These are phyloP conservation scores for Aproaerema taeniolella DNA, from an alignment of 2,888 invertebrate genomes.

Conservation along the genomic window DNA sequence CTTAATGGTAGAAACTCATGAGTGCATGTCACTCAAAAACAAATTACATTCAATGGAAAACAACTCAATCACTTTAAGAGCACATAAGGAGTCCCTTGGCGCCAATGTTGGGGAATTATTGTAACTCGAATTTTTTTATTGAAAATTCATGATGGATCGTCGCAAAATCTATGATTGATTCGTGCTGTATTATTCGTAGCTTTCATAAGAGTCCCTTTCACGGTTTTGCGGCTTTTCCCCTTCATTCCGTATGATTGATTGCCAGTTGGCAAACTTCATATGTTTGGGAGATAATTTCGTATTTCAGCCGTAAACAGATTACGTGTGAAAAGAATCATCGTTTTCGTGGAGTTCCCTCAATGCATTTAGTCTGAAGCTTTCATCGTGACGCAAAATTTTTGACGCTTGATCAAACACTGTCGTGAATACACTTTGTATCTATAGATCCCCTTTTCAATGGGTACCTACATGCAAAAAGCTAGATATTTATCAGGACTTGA, in stretches of 20 bases:
- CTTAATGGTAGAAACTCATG: no score
- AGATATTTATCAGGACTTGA: slow-evolving; percentile 1
- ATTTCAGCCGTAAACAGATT: slow-evolving; percentile 75
- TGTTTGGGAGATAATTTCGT: slow-evolving; percentile 75
- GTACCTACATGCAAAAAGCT: not conserved
- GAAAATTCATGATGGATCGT: slow-evolving; percentile 73
- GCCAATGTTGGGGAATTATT: slow-evolving; percentile 32
- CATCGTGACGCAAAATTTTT: slow-evolving; percentile 56
- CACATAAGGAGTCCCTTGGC: slow-evolving; percentile 25
- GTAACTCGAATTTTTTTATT: slow-evolving; percentile 51
- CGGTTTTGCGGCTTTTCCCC: slow-evolving; percentile 64
- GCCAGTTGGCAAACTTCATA: slow-evolving; percentile 69
- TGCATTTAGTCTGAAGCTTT: slow-evolving; percentile 38
- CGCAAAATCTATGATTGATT: slow-evolving; percentile 76
- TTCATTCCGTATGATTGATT: slow-evolving; percentile 68
- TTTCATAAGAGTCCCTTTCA: slow-evolving; percentile 65
- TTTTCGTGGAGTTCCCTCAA: slow-evolving; percentile 38
- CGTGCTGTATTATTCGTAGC: slow-evolving; percentile 71
- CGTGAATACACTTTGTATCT: slow-evolving; percentile 13
- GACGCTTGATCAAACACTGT: slow-evolving; percentile 38
- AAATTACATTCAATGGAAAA: slow-evolving; percentile 7
- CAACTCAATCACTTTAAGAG: slow-evolving; percentile 28
- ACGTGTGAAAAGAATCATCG: slow-evolving; percentile 68
- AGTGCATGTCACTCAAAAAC: no score
- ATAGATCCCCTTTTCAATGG: not conserved